Percentiles rank a stretch among this genome's conserved stretches.
These are phyloP conservation scores for Pelobates cultripes DNA, from an alignment of 2,797 vertebrate genomes.

Conservation along the genomic window DNA sequence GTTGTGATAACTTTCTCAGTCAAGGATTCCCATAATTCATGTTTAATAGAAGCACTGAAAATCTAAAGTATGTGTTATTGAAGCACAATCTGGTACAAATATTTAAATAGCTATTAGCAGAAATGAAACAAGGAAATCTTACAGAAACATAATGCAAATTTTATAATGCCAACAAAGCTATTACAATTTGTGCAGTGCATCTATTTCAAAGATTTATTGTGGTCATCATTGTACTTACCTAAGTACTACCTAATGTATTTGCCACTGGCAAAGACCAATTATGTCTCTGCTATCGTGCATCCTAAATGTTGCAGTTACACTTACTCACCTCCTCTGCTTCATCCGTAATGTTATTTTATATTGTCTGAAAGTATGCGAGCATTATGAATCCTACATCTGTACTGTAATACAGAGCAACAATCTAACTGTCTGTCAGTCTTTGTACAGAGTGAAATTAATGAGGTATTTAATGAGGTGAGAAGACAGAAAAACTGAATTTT, in stretches of 20 bases:
- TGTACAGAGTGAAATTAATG: too few relatives aligned
- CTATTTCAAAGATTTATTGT: conserved; percentile 2
- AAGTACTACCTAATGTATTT: conserved; percentile 4
- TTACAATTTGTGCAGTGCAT: not conserved
- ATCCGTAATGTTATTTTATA: not conserved
- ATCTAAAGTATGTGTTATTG: not conserved
- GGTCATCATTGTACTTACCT: not conserved
- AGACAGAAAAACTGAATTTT: too few relatives aligned
- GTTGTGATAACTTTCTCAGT: not conserved
- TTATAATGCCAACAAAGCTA: not conserved
- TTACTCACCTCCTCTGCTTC: not conserved
- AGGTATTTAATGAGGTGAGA: too few relatives aligned
- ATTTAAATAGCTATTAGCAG: not conserved
- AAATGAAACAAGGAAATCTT: not conserved
- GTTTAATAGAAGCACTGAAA: not conserved
- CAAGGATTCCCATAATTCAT: not conserved
- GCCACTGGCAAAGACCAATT: not conserved
- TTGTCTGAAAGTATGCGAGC: not conserved
- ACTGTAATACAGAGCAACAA: not conserved
- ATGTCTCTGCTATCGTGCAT: not conserved
- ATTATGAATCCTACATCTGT: not conserved
- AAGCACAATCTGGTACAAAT: conserved; percentile 1
- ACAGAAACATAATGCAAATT: not conserved
- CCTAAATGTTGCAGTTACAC: not conserved
- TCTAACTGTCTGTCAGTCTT: too few relatives aligned